Base-by-base conservation (phyloP, 2,888 invertebrate genomes). In the Oscheius sp. region DNA sequence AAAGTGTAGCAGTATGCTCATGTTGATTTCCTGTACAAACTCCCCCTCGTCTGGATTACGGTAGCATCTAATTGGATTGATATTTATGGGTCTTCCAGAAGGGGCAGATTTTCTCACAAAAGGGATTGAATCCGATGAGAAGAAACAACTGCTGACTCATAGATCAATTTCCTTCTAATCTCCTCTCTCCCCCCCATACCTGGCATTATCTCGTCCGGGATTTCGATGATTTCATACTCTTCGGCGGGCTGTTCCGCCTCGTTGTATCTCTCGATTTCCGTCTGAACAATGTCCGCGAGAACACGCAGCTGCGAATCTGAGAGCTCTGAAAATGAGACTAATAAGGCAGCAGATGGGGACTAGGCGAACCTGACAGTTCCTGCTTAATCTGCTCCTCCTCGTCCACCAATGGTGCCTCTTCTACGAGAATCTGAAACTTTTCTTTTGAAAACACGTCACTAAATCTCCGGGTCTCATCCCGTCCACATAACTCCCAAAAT, bases 241-340 rank as follows among this genome's bases (percentile, higher is more conserved):
- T 78, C 77, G 42, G 42, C 42, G 10, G 71, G 11, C 33, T 21
- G 58, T 55, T 68, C 60, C 11, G 76, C 76, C 53, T 78, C 78
- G 37, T 48, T 33, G 33, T 32, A 58, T 55, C 77, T 68, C 57
- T 82, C 75, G 58, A 82, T 77, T 66, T 82, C 79, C 35, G 65
- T 70, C 50, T 82, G 82, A 1, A 82, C 82, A 21, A 80, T 80
- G 70, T 82, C 80, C 0, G 82, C 80, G 53, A 82, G 51, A 47
- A 79, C 74, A 1, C 74, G 76, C 50, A 82, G 70, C 70, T 82
- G 80, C 10, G 76, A 75, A 63, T 82, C 80, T 70, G 68, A 72
- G 1, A 82, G 74, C 48, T 78, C 81, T 81, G 79, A 1, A 78
- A 76, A 59, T 50, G 70, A 58, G 70, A 47, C 48, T 48, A 59